These are phyloP conservation scores for Platypus cylindrus DNA, from an alignment of 2,888 invertebrate genomes.

Conservation along the genomic window DNA sequence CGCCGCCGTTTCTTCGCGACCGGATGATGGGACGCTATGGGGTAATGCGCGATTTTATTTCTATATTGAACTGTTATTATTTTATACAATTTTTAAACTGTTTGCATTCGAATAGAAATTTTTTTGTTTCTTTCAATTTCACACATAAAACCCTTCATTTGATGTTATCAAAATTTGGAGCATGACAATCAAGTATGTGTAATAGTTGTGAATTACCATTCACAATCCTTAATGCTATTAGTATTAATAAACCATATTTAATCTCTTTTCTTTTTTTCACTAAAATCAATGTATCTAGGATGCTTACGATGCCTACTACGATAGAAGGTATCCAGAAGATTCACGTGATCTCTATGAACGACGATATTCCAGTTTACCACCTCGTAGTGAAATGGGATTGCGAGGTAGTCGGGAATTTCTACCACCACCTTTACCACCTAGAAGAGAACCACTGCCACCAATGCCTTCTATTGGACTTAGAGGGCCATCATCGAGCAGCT, in stretches of 20 bases:
- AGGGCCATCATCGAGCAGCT: slow-evolving; percentile 48
- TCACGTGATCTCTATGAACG: slow-evolving; percentile 71
- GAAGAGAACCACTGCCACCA: slow-evolving; percentile 65
- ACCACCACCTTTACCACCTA: slow-evolving; percentile 56
- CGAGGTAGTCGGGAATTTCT: slow-evolving; percentile 51
- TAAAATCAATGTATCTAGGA: slow-evolving; percentile 42
- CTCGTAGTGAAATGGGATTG: slow-evolving; percentile 35
- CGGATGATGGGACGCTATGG: slow-evolving; percentile 84
- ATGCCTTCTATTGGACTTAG: slow-evolving; percentile 44
- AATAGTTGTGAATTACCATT: too few relatives aligned
- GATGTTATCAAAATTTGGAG: too few relatives aligned
- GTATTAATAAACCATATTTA: too few relatives aligned
- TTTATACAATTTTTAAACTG: too few relatives aligned
- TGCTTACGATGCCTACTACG: slow-evolving; percentile 70
- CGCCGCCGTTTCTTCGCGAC: slow-evolving; percentile 81
- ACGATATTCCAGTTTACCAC: slow-evolving; percentile 52
- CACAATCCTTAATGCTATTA: too few relatives aligned
- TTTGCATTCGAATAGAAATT: too few relatives aligned
- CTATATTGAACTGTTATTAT: too few relatives aligned
- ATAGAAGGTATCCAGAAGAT: slow-evolving; percentile 60
- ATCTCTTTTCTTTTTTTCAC: not conserved
- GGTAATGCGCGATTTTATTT: slow-evolving; percentile 43
- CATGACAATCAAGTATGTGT: too few relatives aligned
- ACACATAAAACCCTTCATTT: too few relatives aligned
- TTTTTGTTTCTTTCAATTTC: too few relatives aligned